phyloP scores from a whole-genome alignment of 2,113 vertebrate species.

The mouse (Mus musculus) region DNA sequence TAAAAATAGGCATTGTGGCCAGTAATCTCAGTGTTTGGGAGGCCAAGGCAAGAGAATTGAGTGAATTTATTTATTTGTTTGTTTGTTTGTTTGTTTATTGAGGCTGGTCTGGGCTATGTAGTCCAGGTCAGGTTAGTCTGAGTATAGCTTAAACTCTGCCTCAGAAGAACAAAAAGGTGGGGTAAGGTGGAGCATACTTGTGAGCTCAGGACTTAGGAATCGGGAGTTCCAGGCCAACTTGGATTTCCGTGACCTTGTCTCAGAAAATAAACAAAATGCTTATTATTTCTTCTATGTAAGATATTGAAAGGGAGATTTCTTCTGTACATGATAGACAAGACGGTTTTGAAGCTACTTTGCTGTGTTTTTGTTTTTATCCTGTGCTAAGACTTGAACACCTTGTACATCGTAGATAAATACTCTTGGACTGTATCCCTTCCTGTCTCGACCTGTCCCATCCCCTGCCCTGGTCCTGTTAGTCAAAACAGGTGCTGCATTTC shows the following conservation, averaged over 20 bases:
- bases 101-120: neutral
- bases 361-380: neutral
- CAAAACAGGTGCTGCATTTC: neutral
- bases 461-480: neutral
- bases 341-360: neutral
- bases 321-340: neutral
- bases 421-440: neutral
- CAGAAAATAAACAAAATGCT: neutral
- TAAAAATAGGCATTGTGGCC: neutral
- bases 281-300: neutral
- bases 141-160: neutral
- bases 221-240: neutral
- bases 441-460: neutral
- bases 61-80: too few relatives aligned
- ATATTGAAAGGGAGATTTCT: slow-evolving; percentile 1
- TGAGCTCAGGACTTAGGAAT: neutral
- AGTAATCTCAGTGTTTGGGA: neutral
- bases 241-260: neutral
- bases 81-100: too few relatives aligned
- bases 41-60: neutral
- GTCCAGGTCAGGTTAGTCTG: neutral
- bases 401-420: neutral
- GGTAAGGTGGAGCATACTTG: neutral
- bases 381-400: neutral
- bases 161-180: neutral